These are phyloP conservation scores for Ctenoplectra terminalis DNA, from an alignment of 1,140 invertebrate genomes.

Conservation along the genomic window DNA sequence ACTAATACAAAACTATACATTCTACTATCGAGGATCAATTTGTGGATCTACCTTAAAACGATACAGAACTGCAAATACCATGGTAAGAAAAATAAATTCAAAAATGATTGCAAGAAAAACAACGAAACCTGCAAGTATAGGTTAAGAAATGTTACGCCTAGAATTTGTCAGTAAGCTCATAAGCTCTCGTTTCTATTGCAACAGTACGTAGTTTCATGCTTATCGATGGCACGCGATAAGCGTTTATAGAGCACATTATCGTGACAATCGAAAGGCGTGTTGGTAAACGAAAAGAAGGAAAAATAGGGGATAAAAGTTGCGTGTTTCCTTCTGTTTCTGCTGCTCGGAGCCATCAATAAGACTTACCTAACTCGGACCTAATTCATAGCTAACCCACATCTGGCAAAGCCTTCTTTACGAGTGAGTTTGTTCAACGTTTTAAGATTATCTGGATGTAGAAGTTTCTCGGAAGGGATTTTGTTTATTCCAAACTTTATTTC, in stretches of 20 bases:
- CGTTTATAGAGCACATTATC: neutral
- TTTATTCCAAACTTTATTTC: no score
- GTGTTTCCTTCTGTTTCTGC: constrained; percentile 11
- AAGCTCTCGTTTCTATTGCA: neutral
- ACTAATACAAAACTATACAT: no score
- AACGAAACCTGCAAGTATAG: neutral
- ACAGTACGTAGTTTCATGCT: neutral
- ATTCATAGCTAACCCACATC: constrained; percentile 32
- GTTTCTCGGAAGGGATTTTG: neutral
- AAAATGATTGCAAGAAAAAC: no score
- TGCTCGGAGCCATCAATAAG: constrained; percentile 26
- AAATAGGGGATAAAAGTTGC: constrained; percentile 17
- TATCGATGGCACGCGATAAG: constrained; percentile 8
- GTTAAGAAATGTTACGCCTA: neutral
- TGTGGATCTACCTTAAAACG: no score
- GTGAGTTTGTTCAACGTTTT: neutral
- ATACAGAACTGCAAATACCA: no score
- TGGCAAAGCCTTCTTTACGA: constrained; percentile 13
- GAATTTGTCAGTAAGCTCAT: neutral
- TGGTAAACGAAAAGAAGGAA: neutral
- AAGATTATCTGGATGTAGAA: neutral
- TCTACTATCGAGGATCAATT: no score
- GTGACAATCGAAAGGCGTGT: constrained; percentile 7
- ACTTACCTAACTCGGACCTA: constrained; percentile 29
- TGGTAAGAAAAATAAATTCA: no score